Evolutionary conservation across 2,888 invertebrate species (phyloP), one percentile per base, ranked within the genome.

Genomic region (Andrena haemorrhoa): DNA sequence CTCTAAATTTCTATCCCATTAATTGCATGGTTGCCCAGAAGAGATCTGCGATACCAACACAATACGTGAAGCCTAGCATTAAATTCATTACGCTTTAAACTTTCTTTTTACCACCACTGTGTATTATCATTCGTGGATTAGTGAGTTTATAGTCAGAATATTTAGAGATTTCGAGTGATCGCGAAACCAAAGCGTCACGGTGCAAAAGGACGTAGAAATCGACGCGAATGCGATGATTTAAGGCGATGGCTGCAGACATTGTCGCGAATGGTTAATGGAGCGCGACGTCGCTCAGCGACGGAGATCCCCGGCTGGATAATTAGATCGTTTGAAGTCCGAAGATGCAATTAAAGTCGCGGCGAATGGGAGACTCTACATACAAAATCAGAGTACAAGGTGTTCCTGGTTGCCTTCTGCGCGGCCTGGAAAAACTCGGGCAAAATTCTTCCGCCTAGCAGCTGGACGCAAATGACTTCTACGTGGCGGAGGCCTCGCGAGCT

Each of bases 361-460:
- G 65, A 77, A 64, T 47, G 23, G 70, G 33, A 31, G 29, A 35
- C 33, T 10, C 51, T 31, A 29, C 20, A 41, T 35, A 61, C 64
- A 47, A 70, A 82, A 79, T 75, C 65, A 58, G 60, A 29, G 35
- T 49, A 29, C 66, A 66, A 70, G 69, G 70, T 74, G 71, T 66
- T 66, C 58, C 70, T 70, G 69, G 41, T 75, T 26, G 61, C 72
- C 79, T 73, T 81, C 66, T 68, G 35, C 31, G 49, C 33, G 69
- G 31, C 69, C 79, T 81, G 79, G 68, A 64, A 80, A 71, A 79
- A 49, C 35, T 47, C 61, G 10, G 0, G n/a, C 8, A 29, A 63
- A 41, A 77, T 31, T 53, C 70, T 79, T 82, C 82, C 81, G 74
- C 65, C 53, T 82, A 53, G 29, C 64, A 8, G 20, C 16, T 20